Percentiles rank a stretch among this genome's conserved stretches.
phyloP scores from a whole-genome alignment of 2,113 vertebrate genomes.

The Leucoraja erinaceus region DNA sequence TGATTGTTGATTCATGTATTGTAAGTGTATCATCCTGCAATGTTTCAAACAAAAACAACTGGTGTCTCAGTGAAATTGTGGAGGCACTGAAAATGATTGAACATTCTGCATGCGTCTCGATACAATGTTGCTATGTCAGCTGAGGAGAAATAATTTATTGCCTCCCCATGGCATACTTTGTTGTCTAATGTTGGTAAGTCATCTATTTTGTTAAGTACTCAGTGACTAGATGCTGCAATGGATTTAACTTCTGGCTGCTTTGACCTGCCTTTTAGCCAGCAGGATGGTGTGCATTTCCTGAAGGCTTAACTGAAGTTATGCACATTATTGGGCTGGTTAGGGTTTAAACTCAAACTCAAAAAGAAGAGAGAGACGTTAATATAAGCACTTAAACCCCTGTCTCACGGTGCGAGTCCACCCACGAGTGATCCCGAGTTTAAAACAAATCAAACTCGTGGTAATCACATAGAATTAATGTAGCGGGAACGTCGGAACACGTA shows the following conservation, averaged over 20 bases:
- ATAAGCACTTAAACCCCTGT: neutral
- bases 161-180: neutral
- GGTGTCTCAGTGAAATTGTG: neutral
- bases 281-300: neutral
- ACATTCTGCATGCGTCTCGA: too few relatives aligned
- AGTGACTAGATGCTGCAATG: neutral
- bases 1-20: neutral
- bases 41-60: neutral
- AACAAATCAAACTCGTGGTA: too few relatives aligned
- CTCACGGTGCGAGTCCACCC: too few relatives aligned
- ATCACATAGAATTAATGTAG: too few relatives aligned
- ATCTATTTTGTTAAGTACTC: neutral
- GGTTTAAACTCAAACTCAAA: neutral
- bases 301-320: neutral
- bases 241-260: neutral
- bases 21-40: too few relatives aligned
- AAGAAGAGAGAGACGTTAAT: neutral
- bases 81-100: neutral
- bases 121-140: neutral
- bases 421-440: too few relatives aligned
- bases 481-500: too few relatives aligned
- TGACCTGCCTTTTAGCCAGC: neutral
- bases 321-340: neutral
- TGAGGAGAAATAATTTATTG: constrained; percentile 5
- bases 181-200: neutral